Evolutionary conservation across 92 coral and sea anemone genomes (phyloP), one percentile per base, ranked within the genome.

Genomic region (Paramuricea clavata): DNA sequence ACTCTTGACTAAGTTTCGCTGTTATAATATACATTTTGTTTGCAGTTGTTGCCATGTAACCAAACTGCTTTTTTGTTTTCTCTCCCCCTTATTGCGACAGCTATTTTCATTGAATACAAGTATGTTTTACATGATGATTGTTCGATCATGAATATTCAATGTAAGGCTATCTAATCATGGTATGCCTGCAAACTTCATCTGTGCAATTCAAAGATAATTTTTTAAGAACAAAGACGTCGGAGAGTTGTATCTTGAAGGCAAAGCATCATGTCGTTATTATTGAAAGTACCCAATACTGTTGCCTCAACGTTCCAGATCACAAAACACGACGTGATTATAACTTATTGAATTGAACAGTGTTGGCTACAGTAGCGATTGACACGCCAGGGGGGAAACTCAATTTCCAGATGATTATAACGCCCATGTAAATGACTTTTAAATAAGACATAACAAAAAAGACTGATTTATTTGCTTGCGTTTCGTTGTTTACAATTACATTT

Each of bases 1-100:
- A 12, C 52, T 47, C 52, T 47, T 47, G 16, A 60, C 44, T 39
- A 39, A 4, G 30, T n/a, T 25, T 21, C 12, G 6, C 21, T 60
- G 28, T 60, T n/a, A 28, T 60, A 21, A 28, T 65, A 27, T 28
- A 28, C 0, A 30, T 26, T 16, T 65, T 65, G 72, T 33, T 65
- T 65, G 35, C 28, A 65, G 39, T 65, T 30, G 72, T 65, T 65
- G 72, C 72, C 72, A 65, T 65, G 72, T 65, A 4, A 65, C 72
- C 9, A 33, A 30, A 65, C 3, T 16, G 28, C 10, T 65, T 8
- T 31, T 28, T 65, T 39, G 27, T 65, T 65, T 65, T 12, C 72
- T 10, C 0, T 65, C n/a, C 62, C 62, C 23, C 72, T 26, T 27
- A 12, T 39, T 65, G 72, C 13, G 72, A 5, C 36, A 28, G 23